These are phyloP conservation scores for Chaetogeoica ovagalla DNA, from an alignment of 2,888 invertebrate genomes.

Conservation along the genomic window DNA sequence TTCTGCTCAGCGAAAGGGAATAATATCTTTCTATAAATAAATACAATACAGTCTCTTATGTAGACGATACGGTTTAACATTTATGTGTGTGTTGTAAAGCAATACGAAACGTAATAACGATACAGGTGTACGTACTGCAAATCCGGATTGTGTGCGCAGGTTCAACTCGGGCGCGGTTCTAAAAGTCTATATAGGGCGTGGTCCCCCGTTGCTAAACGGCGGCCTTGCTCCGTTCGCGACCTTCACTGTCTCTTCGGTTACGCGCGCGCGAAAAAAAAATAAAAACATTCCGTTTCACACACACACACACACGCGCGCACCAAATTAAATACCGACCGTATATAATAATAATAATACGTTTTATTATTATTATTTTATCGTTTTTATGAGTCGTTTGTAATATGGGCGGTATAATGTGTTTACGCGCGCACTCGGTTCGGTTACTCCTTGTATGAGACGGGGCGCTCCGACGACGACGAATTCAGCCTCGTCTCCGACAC, in stretches of 20 bases:
- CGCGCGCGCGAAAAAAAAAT: neutral
- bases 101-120: neutral
- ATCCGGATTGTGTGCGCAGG: conserved; percentile 39
- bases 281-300: conserved; percentile 23
- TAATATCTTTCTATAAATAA: too few relatives aligned
- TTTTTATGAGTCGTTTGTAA: too few relatives aligned
- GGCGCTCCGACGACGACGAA: neutral
- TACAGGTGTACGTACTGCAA: too few relatives aligned
- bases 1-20: too few relatives aligned
- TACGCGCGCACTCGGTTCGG: conserved; percentile 20
- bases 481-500: conserved; percentile 14
- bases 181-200: conserved; percentile 42
- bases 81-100: neutral
- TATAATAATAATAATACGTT: too few relatives aligned
- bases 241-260: conserved; percentile 29
- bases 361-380: too few relatives aligned
- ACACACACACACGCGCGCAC: conserved; percentile 12
- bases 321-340: conserved; percentile 19
- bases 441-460: too few relatives aligned
- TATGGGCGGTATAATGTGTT: neutral
- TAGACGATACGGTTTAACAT: too few relatives aligned
- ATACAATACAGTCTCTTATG: too few relatives aligned
- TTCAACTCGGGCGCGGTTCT: conserved; percentile 47
- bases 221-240: conserved; percentile 35
- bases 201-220: conserved; percentile 26